Percentiles rank a stretch among this genome's conserved stretches.
phyloP scores from a whole-genome alignment of 64 coral and sea anemone genomes.

The Acropora yongei region DNA sequence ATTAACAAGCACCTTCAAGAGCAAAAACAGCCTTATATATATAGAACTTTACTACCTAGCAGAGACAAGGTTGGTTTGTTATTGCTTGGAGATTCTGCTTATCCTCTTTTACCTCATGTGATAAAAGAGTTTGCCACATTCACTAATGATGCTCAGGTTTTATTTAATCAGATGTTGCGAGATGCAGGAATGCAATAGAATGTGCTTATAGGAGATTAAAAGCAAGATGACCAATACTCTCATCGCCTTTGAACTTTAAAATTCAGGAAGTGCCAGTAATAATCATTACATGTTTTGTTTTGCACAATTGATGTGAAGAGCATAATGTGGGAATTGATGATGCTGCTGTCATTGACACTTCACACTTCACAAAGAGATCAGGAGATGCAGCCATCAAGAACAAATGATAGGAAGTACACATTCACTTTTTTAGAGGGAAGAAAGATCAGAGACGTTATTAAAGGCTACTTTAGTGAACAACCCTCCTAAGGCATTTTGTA shows the following conservation, averaged over 20 bases:
- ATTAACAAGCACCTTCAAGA: constrained; percentile 5
- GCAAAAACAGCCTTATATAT: constrained; percentile 23
- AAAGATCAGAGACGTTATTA: constrained; percentile 36
- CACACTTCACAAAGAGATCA: not conserved
- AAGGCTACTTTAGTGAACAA: constrained; percentile 67
- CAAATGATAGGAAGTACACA: constrained; percentile 59
- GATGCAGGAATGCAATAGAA: constrained; percentile 59
- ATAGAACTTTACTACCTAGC: constrained; percentile 38
- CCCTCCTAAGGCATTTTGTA: no score
- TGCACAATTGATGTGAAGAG: constrained; percentile 52
- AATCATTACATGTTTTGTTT: constrained; percentile 44
- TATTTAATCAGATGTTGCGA: constrained; percentile 68
- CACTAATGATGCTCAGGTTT: constrained; percentile 24
- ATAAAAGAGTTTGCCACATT: constrained; percentile 55
- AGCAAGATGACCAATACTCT: constrained; percentile 45
- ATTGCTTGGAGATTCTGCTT: constrained; percentile 44
- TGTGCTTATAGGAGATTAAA: constrained; percentile 46
- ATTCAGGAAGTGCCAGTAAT: constrained; percentile 30
- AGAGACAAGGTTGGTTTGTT: constrained; percentile 40
- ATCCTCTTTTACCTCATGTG: constrained; percentile 35
- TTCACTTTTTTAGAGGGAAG: constrained; percentile 52
- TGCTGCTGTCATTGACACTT: not conserved
- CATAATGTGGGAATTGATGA: constrained; percentile 57
- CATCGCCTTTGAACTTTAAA: constrained; percentile 14
- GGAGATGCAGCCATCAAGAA: constrained; percentile 7